A percentile compares a stretch with the other conserved stretches of the same genome.
These are phyloP conservation scores for Triplophysa siluroides DNA, from an alignment of 2,113 vertebrate species.

Conservation along the genomic window DNA sequence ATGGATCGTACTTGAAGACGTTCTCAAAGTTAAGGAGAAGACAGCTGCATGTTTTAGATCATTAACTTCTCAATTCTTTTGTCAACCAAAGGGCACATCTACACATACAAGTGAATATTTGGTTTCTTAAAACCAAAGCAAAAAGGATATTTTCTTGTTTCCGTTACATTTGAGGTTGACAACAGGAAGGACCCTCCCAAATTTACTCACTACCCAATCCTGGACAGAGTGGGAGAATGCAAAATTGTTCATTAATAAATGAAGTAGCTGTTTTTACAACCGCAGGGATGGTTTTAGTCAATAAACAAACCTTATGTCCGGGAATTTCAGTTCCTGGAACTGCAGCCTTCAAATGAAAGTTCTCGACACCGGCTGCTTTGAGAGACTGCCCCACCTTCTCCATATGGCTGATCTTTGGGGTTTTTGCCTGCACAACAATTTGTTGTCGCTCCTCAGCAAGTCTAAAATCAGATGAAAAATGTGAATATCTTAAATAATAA, in stretches of 20 bases:
- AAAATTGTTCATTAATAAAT: not conserved
- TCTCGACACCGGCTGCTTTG: constrained; percentile 77
- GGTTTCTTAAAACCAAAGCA: not conserved
- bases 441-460: constrained; percentile 82
- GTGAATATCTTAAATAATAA: not conserved
- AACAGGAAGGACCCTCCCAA: constrained; percentile 90
- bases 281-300: not conserved
- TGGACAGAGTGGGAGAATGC: constrained; percentile 62
- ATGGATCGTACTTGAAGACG: constrained; percentile 90
- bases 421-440: constrained; percentile 64
- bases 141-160: constrained; percentile 87
- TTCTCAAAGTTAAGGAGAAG: constrained; percentile 73
- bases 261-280: not conserved
- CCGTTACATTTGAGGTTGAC: constrained; percentile 80
- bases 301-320: constrained; percentile 68
- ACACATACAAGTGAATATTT: not conserved
- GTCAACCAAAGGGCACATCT: not conserved
- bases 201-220: constrained; percentile 98
- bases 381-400: constrained; percentile 70
- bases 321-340: constrained; percentile 94
- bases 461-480: constrained; percentile 63
- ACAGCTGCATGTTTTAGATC: not conserved
- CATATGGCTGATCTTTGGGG: constrained; percentile 48
- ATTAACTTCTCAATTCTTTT: not conserved
- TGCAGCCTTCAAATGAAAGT: constrained; percentile 87